Base-by-base conservation (phyloP, 2,797 vertebrate genomes). In the Enoplosus armatus region DNA sequence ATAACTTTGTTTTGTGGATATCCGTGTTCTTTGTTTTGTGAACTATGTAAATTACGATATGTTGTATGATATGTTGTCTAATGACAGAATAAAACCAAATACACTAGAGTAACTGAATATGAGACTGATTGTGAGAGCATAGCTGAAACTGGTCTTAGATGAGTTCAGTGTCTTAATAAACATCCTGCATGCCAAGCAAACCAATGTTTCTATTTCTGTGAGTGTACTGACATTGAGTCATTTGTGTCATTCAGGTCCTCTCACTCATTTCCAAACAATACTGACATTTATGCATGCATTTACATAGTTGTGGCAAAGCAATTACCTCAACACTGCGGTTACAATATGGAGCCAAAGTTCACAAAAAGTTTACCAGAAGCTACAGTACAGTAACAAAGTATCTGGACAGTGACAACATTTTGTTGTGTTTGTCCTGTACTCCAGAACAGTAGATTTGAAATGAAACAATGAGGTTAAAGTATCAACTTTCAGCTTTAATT, bases 111-210 rank as follows among this genome's bases (percentile, higher is more conserved):
- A 8, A 7, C 39, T 67, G 9, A 48, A 56, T 27, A 48, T n/a
- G n/a, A n/a, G 62, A 66, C 26, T 56, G 12, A 35, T 68, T 45
- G 15, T 26, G 26, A 47, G 3, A 50, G 22, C n/a, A 45, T 22
- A 47, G 50, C 69, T 54, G 43, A 47, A 75, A 75, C 27, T 1
- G 4, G 7, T 43, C 15, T 9, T 11, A 41, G 4, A 24, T 71
- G 43, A 71, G n/a, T 60, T 78, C 3, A 12, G 33, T 47, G 47
- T 59, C 22, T 47, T 37, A 37, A 66, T 26, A 65, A 75, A 54
- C 60, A 68, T 65, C 56, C 18, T 60, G 27, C 39, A 55, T 67
- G 59, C 24, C 27, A 63, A 53, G 48, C 47, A 31, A 70, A 69
- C 41, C 54, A 41, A 27, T 10, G 31, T 54, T 69, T 59, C 48